Percentiles rank a stretch among this genome's conserved stretches.
Conservation (phyloP, 2,797 vertebrate genomes). For the Pseudomugil gertrudae region DNA sequence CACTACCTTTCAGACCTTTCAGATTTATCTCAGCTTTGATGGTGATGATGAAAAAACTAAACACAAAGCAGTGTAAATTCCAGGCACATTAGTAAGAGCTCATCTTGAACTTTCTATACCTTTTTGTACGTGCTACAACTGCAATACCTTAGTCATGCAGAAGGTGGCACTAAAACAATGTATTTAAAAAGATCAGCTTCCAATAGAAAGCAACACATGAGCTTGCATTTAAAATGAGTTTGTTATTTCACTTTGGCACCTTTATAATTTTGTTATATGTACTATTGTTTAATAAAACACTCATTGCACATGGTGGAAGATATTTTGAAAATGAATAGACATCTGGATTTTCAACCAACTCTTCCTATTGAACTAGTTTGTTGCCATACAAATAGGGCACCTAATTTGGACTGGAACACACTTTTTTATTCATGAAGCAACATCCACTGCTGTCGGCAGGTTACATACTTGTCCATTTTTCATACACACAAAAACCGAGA, state of each 20-base stretch:
- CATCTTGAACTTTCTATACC: not conserved
- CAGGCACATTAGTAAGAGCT: too few species aligned
- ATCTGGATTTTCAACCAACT: not conserved
- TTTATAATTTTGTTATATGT: too few species aligned
- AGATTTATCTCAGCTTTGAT: too few species aligned
- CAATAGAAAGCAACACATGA: too few species aligned
- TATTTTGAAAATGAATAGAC: not conserved
- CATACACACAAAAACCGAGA: not conserved
- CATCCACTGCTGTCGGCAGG: not conserved
- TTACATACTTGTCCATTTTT: not conserved
- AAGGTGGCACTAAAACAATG: conserved; percentile 47
- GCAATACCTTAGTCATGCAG: conserved; percentile 10
- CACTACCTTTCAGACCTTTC: too few species aligned
- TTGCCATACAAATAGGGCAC: not conserved
- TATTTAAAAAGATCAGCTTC: not conserved
- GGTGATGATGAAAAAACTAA: too few species aligned
- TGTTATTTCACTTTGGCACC: too few species aligned
- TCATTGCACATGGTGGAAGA: not conserved
- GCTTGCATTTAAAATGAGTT: too few species aligned
- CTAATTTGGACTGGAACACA: not conserved
- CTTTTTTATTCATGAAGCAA: not conserved
- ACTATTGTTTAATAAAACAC: too few species aligned
- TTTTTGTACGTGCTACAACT: not conserved
- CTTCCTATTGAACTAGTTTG: too few species aligned
- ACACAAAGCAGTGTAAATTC: too few species aligned